These are phyloP conservation scores for Dreissena rostriformis DNA, from an alignment of 1,140 invertebrate species.

Conservation along the genomic window DNA sequence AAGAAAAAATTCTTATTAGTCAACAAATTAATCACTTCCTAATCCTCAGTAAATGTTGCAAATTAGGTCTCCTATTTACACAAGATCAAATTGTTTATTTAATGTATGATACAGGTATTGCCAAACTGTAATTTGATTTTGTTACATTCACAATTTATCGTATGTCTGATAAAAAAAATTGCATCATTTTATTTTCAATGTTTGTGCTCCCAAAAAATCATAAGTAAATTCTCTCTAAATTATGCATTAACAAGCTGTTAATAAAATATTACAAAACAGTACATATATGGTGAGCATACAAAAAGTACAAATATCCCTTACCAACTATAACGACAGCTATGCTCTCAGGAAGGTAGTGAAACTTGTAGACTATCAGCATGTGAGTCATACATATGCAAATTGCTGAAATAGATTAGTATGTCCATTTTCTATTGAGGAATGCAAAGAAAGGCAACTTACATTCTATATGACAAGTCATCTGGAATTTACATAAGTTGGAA, in stretches of 20 bases:
- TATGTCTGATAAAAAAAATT: too few relatives aligned
- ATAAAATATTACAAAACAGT: neutral
- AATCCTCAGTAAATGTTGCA: too few relatives aligned
- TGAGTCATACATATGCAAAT: conserved; percentile 96
- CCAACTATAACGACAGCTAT: conserved; percentile 97
- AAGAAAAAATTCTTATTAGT: conserved; percentile 19
- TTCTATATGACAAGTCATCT: too few relatives aligned
- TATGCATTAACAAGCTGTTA: neutral
- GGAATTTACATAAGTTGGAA: too few relatives aligned
- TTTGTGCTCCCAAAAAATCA: neutral
- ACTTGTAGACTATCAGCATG: conserved; percentile 95
- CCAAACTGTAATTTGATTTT: too few relatives aligned
- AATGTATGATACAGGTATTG: too few relatives aligned
- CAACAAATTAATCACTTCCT: too few relatives aligned
- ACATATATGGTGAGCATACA: neutral
- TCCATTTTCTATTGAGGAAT: too few relatives aligned
- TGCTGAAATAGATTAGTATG: conserved; percentile 66
- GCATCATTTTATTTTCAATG: neutral
- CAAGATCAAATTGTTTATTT: too few relatives aligned
- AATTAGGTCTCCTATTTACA: too few relatives aligned
- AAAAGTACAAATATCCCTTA: conserved; percentile 68
- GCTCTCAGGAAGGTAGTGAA: conserved; percentile 98
- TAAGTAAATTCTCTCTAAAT: neutral
- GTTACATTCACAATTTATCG: too few relatives aligned
- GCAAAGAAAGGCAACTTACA: too few relatives aligned